Percentiles rank a stretch among this genome's conserved stretches.
Evolutionary conservation across 2,888 invertebrate species (phyloP).

Genomic region (Hydriomena furcata): DNA sequence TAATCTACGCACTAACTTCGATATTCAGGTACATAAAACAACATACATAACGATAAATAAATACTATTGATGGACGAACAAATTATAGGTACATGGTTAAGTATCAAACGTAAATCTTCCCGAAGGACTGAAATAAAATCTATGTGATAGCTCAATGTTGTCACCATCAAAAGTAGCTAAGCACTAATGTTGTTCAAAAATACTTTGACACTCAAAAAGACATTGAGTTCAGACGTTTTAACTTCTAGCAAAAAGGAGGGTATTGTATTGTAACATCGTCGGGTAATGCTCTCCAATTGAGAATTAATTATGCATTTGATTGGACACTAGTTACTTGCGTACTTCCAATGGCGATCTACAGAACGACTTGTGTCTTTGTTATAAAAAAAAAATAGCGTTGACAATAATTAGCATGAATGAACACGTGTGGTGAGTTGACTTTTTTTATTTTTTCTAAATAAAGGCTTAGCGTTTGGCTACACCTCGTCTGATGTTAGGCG

Average conservation of each 20-base stretch:
- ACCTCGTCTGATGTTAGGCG: no score
- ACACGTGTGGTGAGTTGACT: conserved; percentile 6
- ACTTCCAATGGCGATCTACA: not conserved
- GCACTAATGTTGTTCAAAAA: not conserved
- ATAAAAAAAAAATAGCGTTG: not conserved
- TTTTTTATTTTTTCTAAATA: no score
- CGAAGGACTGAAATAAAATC: conserved; percentile 40
- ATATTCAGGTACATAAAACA: conserved; percentile 68
- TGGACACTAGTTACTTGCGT: not conserved
- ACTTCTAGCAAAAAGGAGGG: no score
- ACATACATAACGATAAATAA: conserved; percentile 42
- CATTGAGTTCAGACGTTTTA: no score
- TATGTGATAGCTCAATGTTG: conserved; percentile 36
- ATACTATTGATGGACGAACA: conserved; percentile 25
- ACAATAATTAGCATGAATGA: not conserved
- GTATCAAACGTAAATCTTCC: conserved; percentile 17
- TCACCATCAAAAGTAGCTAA: conserved; percentile 3
- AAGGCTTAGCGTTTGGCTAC: no score
- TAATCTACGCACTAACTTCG: conserved; percentile 25
- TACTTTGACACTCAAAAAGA: no score
- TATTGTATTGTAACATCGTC: no score
- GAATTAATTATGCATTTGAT: not conserved
- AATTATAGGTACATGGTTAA: conserved; percentile 23
- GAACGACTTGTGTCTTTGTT: not conserved
- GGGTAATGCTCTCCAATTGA: no score